These are phyloP conservation scores for Drosophila nigromelanica DNA, from an alignment of 1,140 invertebrate species.

Conservation along the genomic window DNA sequence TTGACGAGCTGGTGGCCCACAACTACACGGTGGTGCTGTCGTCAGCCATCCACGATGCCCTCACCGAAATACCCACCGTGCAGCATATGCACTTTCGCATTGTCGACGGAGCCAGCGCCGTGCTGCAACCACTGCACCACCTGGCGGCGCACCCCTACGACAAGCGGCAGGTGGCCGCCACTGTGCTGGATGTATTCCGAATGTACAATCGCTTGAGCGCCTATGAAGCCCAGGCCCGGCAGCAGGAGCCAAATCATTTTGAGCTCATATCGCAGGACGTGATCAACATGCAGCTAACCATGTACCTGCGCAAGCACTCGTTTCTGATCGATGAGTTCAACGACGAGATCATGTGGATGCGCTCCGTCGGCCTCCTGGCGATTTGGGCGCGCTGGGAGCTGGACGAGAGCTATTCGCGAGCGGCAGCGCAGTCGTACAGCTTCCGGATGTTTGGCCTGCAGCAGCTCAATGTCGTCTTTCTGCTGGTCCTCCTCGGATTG, in stretches of 20 bases:
- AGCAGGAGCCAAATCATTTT: conserved; percentile 7
- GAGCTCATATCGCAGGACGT: conserved; percentile 60
- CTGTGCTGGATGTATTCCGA: conserved; percentile 46
- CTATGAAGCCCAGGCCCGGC: background rate
- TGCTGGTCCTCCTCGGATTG: conserved; percentile 37
- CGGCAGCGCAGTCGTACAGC: background rate
- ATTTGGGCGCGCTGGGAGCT: conserved; percentile 62
- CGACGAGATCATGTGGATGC: conserved; percentile 71
- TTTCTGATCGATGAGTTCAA: conserved; percentile 68
- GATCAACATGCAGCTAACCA: conserved; percentile 61
- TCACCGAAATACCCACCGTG: conserved; percentile 50
- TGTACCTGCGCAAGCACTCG: conserved; percentile 68
- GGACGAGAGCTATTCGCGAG: conserved; percentile 13
- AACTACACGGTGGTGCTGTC: conserved; percentile 61
- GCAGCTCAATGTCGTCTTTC: conserved; percentile 53
- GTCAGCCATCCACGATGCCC: conserved; percentile 20
- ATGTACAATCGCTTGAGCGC: conserved; percentile 46
- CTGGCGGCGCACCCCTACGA: conserved; percentile 20
- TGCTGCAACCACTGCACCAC: conserved; percentile 36
- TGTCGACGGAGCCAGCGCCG: conserved; percentile 1
- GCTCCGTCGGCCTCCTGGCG: conserved; percentile 51
- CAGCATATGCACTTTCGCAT: conserved; percentile 52
- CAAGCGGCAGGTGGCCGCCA: conserved; percentile 36
- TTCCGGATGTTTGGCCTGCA: conserved; percentile 42
- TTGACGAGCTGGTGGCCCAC: conserved; percentile 48